Evolutionary conservation across 1,140 invertebrate genomes (phyloP).

Genomic region (Melipona quadrifasciata): DNA sequence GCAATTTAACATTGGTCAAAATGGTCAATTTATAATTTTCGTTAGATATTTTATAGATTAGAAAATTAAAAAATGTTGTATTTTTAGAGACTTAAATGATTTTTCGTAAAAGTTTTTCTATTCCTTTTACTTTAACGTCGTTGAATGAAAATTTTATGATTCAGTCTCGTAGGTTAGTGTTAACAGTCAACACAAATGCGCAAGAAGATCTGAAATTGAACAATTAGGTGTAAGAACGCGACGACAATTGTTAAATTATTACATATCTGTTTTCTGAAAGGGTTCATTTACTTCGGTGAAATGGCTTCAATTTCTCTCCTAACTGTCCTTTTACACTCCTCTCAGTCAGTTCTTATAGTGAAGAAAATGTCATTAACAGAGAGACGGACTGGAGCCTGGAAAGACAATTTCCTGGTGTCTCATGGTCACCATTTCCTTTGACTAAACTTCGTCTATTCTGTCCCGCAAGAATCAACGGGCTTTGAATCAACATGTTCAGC

Average conservation of each 20-base stretch:
- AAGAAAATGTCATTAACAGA: slow-evolving; percentile 59
- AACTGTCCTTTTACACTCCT: neutral
- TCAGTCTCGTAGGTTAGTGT: too few species aligned
- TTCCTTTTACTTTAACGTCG: too few species aligned
- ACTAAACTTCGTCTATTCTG: slow-evolving; percentile 41
- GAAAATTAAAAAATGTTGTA: too few species aligned
- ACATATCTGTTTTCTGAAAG: neutral
- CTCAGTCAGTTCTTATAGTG: neutral
- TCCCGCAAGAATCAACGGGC: slow-evolving; percentile 30
- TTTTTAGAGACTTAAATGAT: too few species aligned
- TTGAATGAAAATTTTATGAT: too few species aligned
- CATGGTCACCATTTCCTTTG: slow-evolving; percentile 59
- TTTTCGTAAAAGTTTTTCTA: too few species aligned
- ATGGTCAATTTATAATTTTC: too few species aligned
- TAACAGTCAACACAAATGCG: too few species aligned
- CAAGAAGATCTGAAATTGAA: too few species aligned
- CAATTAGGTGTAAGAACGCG: too few species aligned
- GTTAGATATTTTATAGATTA: too few species aligned
- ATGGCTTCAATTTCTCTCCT: neutral
- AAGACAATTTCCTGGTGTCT: slow-evolving; percentile 71
- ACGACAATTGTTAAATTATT: neutral
- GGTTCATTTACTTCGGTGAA: neutral
- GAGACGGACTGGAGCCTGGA: slow-evolving; percentile 22
- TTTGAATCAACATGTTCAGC: slow-evolving; percentile 20
- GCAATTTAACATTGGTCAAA: too few species aligned